phyloP scores from a whole-genome alignment of 2,888 invertebrate species.

The Rotaria socialis region DNA sequence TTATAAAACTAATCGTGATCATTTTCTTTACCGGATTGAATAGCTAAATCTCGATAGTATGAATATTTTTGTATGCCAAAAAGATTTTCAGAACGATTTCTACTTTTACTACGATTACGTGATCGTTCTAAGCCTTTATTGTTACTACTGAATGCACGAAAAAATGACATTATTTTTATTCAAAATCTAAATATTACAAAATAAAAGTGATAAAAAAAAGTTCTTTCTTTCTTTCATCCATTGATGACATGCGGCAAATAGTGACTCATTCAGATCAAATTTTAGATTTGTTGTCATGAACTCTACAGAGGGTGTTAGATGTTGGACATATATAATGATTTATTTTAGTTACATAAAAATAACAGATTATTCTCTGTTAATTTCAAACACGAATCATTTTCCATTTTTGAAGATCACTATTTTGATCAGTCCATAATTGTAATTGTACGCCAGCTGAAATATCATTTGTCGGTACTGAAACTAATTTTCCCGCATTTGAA shows the following conservation, averaged over 20 bases:
- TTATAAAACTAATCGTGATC: too few relatives aligned
- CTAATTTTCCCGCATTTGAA: background rate
- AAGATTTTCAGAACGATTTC: background rate
- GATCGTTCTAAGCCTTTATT: background rate
- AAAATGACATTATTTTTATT: background rate
- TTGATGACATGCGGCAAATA: background rate
- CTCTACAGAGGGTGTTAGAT: slow-evolving; percentile 4
- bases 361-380: too few relatives aligned
- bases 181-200: background rate
- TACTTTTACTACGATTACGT: background rate
- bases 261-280: background rate
- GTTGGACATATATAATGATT: background rate
- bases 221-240: background rate
- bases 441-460: background rate
- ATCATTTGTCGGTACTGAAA: background rate
- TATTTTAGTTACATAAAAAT: too few relatives aligned
- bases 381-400: background rate
- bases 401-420: background rate
- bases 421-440: background rate
- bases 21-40: background rate
- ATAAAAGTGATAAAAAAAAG: background rate
- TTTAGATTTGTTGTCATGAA: background rate
- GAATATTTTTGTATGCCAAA: background rate
- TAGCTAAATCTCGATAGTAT: slow-evolving; percentile 30
- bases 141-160: background rate